phyloP scores from a whole-genome alignment of 2,113 vertebrate genomes.

The Poecilia latipinna region DNA sequence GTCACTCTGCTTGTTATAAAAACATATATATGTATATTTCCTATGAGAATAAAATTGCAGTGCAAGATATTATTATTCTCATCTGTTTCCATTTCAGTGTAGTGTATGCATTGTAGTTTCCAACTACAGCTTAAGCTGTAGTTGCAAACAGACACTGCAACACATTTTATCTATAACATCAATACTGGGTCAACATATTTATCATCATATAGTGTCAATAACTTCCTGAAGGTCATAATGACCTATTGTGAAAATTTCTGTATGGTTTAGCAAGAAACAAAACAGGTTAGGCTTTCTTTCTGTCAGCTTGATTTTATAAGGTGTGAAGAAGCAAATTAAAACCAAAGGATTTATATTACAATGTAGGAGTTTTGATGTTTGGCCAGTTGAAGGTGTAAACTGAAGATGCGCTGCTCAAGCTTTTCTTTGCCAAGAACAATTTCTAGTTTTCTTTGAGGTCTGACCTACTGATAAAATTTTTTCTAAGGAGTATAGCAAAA shows the following conservation, averaged over 20 bases:
- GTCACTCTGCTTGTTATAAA: conserved; percentile 9
- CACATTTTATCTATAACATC: neutral
- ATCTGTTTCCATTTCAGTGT: conserved; percentile 30
- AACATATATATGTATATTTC: neutral
- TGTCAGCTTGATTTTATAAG: neutral
- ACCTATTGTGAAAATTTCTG: neutral
- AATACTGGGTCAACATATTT: conserved; percentile 1
- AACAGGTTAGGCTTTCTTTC: neutral
- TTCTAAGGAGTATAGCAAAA: too few relatives aligned
- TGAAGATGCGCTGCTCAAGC: too few relatives aligned
- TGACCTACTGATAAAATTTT: too few relatives aligned
- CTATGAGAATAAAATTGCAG: conserved; percentile 52
- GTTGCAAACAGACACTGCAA: conserved; percentile 30
- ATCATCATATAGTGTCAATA: neutral
- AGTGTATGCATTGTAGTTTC: neutral
- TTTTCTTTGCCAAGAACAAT: too few relatives aligned
- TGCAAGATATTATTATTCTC: neutral
- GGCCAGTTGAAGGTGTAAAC: too few relatives aligned
- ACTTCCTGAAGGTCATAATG: too few relatives aligned
- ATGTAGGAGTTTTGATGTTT: too few relatives aligned
- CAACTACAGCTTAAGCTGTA: neutral
- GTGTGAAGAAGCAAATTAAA: neutral
- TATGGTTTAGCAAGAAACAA: neutral
- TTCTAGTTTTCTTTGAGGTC: too few relatives aligned
- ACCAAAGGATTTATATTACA: neutral